Evolutionary conservation across 2,797 vertebrate genomes (phyloP).

Genomic region (Sebastes oblongus): DNA sequence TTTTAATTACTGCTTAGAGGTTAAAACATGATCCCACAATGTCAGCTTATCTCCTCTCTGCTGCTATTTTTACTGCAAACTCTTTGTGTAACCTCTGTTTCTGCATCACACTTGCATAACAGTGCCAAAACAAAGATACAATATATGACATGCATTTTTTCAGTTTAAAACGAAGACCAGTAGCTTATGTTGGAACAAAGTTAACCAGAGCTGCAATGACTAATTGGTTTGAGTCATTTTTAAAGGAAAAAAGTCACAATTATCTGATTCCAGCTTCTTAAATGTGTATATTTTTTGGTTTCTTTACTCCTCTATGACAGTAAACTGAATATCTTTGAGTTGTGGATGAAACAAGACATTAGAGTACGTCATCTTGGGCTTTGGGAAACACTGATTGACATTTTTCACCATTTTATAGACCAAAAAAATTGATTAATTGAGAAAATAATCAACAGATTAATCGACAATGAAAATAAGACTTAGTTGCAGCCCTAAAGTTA

Average conservation of each 20-base stretch:
- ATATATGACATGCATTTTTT: neutral
- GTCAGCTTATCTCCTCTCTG: neutral
- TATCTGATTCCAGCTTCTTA: neutral
- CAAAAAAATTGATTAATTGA: neutral
- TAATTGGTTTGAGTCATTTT: neutral
- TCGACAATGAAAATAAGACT: neutral
- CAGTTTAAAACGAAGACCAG: neutral
- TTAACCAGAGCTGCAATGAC: neutral
- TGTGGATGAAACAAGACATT: too few relatives aligned
- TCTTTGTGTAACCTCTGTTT: neutral
- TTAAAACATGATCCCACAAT: neutral
- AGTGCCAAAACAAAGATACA: neutral
- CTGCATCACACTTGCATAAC: neutral
- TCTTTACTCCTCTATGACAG: too few relatives aligned
- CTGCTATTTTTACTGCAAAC: slow-evolving; percentile 7
- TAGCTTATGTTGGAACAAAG: neutral
- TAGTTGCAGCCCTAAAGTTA: neutral
- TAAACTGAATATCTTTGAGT: too few relatives aligned
- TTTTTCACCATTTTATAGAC: neutral
- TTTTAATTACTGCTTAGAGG: neutral
- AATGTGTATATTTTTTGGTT: neutral
- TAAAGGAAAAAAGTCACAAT: neutral
- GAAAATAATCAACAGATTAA: neutral
- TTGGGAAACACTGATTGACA: too few relatives aligned
- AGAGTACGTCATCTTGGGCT: too few relatives aligned